Conservation (phyloP, 2,888 invertebrate species). For the Leptarthrus brevirostris region DNA sequence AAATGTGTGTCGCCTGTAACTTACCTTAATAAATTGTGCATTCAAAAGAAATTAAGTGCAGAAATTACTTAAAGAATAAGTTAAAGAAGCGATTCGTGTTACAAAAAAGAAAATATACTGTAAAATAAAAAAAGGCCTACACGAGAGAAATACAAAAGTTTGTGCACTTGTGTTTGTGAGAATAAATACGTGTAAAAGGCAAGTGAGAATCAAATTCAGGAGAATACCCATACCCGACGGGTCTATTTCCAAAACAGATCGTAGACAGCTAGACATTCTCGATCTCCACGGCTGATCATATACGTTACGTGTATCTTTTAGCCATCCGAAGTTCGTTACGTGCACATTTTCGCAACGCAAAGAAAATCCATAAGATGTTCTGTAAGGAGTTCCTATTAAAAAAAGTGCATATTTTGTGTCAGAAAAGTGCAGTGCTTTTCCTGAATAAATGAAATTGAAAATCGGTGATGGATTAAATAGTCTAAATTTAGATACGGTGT, state of each 20-base stretch:
- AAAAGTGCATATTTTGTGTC: too few species aligned
- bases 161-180: slow-evolving; percentile 23
- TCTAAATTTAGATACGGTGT: slow-evolving; percentile 31
- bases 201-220: slow-evolving; percentile 39
- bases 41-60: neutral
- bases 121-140: too few species aligned
- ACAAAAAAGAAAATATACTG: too few species aligned
- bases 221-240: slow-evolving; percentile 39
- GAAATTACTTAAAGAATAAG: neutral
- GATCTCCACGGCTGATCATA: slow-evolving; percentile 43
- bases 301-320: neutral
- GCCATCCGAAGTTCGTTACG: neutral
- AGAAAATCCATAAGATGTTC: too few species aligned
- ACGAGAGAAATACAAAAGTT: too few species aligned
- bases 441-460: neutral
- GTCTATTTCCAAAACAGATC: slow-evolving; percentile 49
- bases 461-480: slow-evolving; percentile 4
- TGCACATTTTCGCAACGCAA: neutral
- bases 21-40: too few species aligned
- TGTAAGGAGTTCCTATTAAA: too few species aligned
- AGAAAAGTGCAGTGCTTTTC: slow-evolving; percentile 4
- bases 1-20: too few species aligned
- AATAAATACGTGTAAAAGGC: neutral
- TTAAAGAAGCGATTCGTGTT: neutral
- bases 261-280: slow-evolving; percentile 45